Conservation (phyloP, 2,113 vertebrate species). For the Mirza zaza region DNA sequence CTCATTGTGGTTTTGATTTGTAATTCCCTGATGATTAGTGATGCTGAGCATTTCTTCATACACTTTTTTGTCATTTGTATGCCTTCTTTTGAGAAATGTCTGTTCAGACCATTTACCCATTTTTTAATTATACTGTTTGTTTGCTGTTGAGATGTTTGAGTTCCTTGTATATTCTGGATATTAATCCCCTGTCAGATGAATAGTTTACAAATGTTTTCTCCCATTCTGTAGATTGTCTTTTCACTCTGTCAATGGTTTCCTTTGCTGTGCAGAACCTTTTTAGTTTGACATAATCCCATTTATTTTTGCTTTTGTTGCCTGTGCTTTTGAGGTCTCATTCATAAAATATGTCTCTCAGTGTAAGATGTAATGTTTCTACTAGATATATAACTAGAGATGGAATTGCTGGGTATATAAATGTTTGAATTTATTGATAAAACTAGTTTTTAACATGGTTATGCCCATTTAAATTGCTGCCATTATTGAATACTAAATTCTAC, state of each 20-base stretch:
- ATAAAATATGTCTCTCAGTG: background rate
- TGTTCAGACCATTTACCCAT: background rate
- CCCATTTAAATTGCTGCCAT: background rate
- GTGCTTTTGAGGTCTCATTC: background rate
- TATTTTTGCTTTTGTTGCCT: background rate
- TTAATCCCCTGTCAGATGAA: background rate
- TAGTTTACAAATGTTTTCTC: background rate
- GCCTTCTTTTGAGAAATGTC: background rate
- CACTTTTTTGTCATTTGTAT: background rate
- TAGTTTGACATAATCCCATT: background rate
- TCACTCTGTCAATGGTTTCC: background rate
- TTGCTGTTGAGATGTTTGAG: background rate
- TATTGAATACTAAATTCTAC: background rate
- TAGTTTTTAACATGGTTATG: background rate
- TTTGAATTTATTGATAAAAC: conserved; percentile 39
- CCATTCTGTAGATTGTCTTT: background rate
- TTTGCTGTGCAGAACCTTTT: background rate
- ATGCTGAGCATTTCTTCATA: background rate
- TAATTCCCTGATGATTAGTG: background rate
- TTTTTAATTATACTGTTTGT: background rate
- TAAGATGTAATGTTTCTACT: background rate
- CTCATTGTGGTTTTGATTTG: background rate
- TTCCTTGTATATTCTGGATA: background rate
- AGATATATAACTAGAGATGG: background rate
- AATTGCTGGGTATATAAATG: background rate